Percentiles rank a stretch among this genome's conserved stretches.
Conservation (phyloP, 64 coral and sea anemone species). For the Orbicella faveolata region DNA sequence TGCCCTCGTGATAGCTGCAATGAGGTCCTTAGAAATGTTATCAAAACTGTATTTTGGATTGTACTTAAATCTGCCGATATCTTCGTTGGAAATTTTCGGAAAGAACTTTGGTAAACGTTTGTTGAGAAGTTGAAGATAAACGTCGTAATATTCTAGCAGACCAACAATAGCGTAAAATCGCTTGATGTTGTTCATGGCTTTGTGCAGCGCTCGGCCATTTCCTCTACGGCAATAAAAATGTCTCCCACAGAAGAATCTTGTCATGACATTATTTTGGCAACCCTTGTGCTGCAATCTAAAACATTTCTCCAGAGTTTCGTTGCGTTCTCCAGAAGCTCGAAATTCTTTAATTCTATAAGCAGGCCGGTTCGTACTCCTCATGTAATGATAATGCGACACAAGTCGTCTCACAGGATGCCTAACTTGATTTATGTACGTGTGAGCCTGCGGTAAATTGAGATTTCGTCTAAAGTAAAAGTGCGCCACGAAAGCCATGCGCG, state of each 20-base stretch:
- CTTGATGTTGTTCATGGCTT: slow-evolving; percentile 71
- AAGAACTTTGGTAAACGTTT: slow-evolving; percentile 76
- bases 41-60: slow-evolving; percentile 59
- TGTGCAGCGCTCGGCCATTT: slow-evolving; percentile 45
- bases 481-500: slow-evolving; percentile 78
- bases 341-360: slow-evolving; percentile 52
- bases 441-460: slow-evolving; percentile 47
- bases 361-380: slow-evolving; percentile 60
- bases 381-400: slow-evolving; percentile 89
- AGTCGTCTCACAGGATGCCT: slow-evolving; percentile 76
- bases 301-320: slow-evolving; percentile 77
- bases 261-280: slow-evolving; percentile 82
- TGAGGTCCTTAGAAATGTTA: slow-evolving; percentile 52
- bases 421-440: slow-evolving; percentile 92
- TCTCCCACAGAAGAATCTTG: slow-evolving; percentile 86
- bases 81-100: neutral
- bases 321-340: slow-evolving; percentile 48
- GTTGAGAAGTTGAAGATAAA: slow-evolving; percentile 65
- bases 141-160: slow-evolving; percentile 63
- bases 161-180: slow-evolving; percentile 77
- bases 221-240: slow-evolving; percentile 68
- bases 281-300: slow-evolving; percentile 65
- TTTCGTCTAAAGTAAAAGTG: slow-evolving; percentile 84
- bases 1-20: slow-evolving; percentile 33
- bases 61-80: slow-evolving; percentile 56